A percentile compares a stretch with the other conserved stretches of the same genome.
Evolutionary conservation across 1,140 invertebrate genomes (phyloP).

Genomic region (Drosophila lowei): DNA sequence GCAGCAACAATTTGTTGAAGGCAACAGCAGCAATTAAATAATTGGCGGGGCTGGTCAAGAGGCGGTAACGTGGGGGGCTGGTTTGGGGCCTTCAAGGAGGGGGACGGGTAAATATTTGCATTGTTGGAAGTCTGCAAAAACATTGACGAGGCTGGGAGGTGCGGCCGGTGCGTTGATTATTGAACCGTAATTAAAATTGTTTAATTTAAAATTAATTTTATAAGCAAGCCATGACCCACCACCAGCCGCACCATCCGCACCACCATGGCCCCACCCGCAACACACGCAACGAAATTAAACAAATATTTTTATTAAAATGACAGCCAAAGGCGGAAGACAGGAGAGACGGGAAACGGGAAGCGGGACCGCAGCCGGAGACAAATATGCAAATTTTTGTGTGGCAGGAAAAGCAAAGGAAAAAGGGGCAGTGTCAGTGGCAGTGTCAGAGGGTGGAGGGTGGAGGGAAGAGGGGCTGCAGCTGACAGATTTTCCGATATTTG

Average conservation of each 20-base stretch:
- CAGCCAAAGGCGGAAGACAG: conserved; percentile 14
- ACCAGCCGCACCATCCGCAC: no score
- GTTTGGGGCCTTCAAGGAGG: neutral
- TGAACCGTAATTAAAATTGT: conserved; percentile 69
- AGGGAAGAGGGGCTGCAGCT: conserved; percentile 2
- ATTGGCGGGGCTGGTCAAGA: conserved; percentile 15
- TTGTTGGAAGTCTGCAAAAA: conserved; percentile 53
- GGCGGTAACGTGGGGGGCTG: conserved; percentile 8
- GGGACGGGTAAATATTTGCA: conserved; percentile 43
- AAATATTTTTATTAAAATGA: conserved; percentile 66
- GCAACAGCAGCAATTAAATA: conserved; percentile 52
- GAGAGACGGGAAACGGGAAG: neutral
- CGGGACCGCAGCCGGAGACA: conserved; percentile 50
- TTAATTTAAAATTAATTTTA: conserved; percentile 69
- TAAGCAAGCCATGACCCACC: conserved; percentile 45
- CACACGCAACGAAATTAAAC: conserved; percentile 45
- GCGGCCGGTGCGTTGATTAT: conserved; percentile 53
- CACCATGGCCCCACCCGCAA: no score
- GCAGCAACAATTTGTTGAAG: conserved; percentile 29
- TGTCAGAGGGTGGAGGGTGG: neutral
- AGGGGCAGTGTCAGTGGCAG: neutral
- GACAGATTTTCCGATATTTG: conserved; percentile 50
- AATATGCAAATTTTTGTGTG: conserved; percentile 54
- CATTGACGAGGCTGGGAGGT: conserved; percentile 21
- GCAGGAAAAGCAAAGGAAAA: conserved; percentile 5